Percentiles rank a stretch among this genome's conserved stretches.
Conservation (phyloP, 2,888 invertebrate species). For the Tachina lurida region DNA sequence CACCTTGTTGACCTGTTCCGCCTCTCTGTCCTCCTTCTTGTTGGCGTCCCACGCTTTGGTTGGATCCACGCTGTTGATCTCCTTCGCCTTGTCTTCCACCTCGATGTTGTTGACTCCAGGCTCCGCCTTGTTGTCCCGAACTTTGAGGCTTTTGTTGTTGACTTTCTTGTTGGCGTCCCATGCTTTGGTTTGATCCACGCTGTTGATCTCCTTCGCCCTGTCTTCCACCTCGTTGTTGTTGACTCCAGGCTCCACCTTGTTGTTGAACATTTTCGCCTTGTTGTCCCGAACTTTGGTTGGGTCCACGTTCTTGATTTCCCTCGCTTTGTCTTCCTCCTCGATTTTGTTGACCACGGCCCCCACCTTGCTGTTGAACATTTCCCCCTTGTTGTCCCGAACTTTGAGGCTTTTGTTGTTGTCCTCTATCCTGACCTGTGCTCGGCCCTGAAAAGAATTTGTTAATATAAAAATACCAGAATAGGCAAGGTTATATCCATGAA, state of each 20-base stretch:
- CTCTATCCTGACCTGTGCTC: slow-evolving; percentile 44
- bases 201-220: slow-evolving; percentile 5
- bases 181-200: background rate
- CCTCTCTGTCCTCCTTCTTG: background rate
- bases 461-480: too few relatives aligned
- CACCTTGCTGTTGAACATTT: background rate
- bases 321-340: slow-evolving; percentile 17
- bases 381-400: slow-evolving; percentile 2
- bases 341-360: slow-evolving; percentile 26
- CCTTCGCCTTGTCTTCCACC: slow-evolving; percentile 22
- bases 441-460: background rate
- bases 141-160: background rate
- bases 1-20: slow-evolving; percentile 30
- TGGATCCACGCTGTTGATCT: slow-evolving; percentile 1
- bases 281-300: background rate
- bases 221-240: slow-evolving; percentile 51
- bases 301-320: slow-evolving; percentile 34
- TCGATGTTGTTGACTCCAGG: slow-evolving; percentile 46
- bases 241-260: slow-evolving; percentile 3
- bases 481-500: too few relatives aligned
- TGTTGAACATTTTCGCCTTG: slow-evolving; percentile 15
- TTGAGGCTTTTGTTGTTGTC: background rate
- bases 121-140: slow-evolving; percentile 31
- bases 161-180: background rate
- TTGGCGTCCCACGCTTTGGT: too few relatives aligned